These are phyloP conservation scores for Empis stercorea DNA, from an alignment of 2,888 invertebrate genomes.

Conservation along the genomic window DNA sequence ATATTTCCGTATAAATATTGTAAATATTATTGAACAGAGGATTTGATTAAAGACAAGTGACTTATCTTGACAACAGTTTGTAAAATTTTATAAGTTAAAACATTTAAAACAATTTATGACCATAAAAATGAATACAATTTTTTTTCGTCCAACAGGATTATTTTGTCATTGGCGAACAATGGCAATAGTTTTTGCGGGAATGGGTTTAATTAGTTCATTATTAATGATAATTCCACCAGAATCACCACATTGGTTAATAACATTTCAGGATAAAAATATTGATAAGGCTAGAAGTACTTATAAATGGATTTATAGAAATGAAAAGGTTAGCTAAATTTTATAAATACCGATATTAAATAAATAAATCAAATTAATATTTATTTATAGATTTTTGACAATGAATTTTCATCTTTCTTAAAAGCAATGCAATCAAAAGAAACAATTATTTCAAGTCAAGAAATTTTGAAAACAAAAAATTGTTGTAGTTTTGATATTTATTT, in stretches of 20 bases:
- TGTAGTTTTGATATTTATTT: constrained; percentile 1
- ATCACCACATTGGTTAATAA: constrained; percentile 44
- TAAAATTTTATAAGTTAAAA: too few species aligned
- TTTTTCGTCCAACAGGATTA: too few species aligned
- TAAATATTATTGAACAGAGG: too few species aligned
- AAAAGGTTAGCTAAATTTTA: too few species aligned
- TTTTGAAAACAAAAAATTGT: too few species aligned
- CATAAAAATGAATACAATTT: too few species aligned
- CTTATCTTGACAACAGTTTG: too few species aligned
- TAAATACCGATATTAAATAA: too few species aligned
- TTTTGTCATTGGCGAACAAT: constrained; percentile 40
- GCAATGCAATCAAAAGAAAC: neutral
- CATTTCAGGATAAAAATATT: constrained; percentile 29
- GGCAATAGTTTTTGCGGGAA: constrained; percentile 34
- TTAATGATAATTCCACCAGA: constrained; percentile 39
- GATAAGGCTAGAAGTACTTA: constrained; percentile 31
- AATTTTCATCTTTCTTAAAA: constrained; percentile 4
- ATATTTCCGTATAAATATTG: too few species aligned
- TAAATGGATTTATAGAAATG: constrained; percentile 36
- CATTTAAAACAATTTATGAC: too few species aligned
- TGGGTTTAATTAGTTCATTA: constrained; percentile 29
- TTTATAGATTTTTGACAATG: constrained; percentile 7
- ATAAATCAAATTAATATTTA: too few species aligned
- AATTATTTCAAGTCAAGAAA: neutral
- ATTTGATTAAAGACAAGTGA: too few species aligned